These are phyloP conservation scores for Acanthacorydalis orientalis DNA, from an alignment of 2,888 invertebrate genomes.

Conservation along the genomic window DNA sequence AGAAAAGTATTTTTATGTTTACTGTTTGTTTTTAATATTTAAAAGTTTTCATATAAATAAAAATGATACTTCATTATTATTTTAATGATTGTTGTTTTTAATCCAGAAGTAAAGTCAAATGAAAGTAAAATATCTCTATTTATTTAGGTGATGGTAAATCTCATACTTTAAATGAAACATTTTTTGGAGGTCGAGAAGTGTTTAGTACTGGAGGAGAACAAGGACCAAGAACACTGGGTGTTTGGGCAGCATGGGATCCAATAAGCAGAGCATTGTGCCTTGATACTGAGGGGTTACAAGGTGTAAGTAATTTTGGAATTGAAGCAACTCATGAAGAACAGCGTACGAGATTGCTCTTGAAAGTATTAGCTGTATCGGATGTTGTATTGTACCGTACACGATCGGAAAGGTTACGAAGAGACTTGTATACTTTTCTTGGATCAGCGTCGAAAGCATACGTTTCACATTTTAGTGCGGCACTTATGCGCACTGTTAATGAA, in stretches of 20 bases:
- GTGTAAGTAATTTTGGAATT: conserved; percentile 19
- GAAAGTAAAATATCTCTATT: too few species aligned
- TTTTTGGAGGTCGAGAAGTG: conserved; percentile 43
- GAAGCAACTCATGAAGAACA: conserved; percentile 36
- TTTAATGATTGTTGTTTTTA: neutral
- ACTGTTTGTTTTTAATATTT: neutral
- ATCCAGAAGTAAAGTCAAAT: too few species aligned
- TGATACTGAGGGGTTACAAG: conserved; percentile 67
- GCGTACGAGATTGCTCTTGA: conserved; percentile 50
- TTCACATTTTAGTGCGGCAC: conserved; percentile 48
- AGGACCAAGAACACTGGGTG: conserved; percentile 55
- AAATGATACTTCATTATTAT: neutral
- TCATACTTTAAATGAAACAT: conserved; percentile 53
- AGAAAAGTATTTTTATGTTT: neutral
- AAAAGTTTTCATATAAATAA: neutral
- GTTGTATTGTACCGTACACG: conserved; percentile 61
- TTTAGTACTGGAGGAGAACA: conserved; percentile 52
- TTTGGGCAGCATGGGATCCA: conserved; percentile 59
- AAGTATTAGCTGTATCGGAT: conserved; percentile 65
- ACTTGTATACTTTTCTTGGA: conserved; percentile 61
- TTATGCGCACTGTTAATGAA: conserved; percentile 19
- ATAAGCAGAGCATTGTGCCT: conserved; percentile 46
- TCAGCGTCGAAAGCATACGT: conserved; percentile 59
- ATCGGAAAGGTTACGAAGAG: conserved; percentile 55
- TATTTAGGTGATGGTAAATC: conserved; percentile 54